Base-by-base conservation (phyloP, 2,797 vertebrate genomes). In the Eulemur coronatus region DNA sequence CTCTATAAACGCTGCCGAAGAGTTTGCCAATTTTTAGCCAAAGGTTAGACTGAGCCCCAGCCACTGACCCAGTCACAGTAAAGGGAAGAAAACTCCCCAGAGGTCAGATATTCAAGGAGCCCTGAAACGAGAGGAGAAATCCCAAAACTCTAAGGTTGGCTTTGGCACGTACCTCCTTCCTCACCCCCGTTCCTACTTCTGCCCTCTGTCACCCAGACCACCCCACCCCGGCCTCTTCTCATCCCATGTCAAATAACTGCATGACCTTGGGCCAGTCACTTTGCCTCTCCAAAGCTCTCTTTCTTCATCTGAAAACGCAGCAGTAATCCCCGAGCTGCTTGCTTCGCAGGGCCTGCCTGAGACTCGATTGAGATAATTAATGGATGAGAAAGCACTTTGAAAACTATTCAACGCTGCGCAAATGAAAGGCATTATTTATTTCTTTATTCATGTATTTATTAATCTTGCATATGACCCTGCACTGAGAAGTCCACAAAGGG, bases 391-490 rank as follows among this genome's bases (percentile, higher is more conserved):
- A 93, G 79, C 80, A 82, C 73, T 63, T 22, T 55, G 91, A 46
- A 55, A 81, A 33, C 91, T 30, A 17, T 26, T 72, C 84, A 35
- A 52, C 52, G 6, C 61, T 6, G 30, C 17, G 5, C 46, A 48
- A 57, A 91, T 41, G 84, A 87, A 95, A 78, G 88, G 78, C 72
- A 69, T 55, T 76, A 65, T 82, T 89, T 55, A 65, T 92, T 92
- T 84, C 75, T 82, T 79, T 76, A 14, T 50, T 43, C 43, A 20
- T 33, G 69, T 48, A 80, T 76, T 55, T 78, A 72, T 90, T 90
- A 50, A 92, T 80, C 63, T 84, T 82, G 65, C 78, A 30, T n/a
- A 11, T 24, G 55, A 95, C 48, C 69, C 82, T 46, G 48, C 5
- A 38, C 61, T 30, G 81, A 87, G 61, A 55, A 38, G 50, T 28